Conservation (phyloP, 2,888 invertebrate genomes). For the Drosophila falleni region DNA sequence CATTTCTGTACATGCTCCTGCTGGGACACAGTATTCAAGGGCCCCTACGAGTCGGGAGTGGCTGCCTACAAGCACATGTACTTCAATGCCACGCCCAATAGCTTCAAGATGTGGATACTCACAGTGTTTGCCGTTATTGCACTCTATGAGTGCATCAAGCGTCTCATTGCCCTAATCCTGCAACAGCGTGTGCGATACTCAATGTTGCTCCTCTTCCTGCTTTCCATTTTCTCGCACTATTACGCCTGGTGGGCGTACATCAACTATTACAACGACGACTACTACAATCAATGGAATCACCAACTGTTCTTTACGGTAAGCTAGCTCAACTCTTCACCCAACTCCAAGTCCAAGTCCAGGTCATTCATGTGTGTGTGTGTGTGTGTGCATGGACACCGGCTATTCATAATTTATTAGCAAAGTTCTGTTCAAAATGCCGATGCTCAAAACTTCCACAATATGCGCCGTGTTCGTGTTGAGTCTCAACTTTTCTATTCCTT, state of each 20-base stretch:
- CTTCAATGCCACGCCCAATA: constrained; percentile 89
- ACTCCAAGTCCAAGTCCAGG: constrained; percentile 5
- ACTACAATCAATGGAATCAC: constrained; percentile 90
- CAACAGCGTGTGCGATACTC: constrained; percentile 87
- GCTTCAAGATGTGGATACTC: constrained; percentile 89
- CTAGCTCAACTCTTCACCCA: constrained; percentile 15
- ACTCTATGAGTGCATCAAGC: constrained; percentile 88
- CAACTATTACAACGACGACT: constrained; percentile 91
- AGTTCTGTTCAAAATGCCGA: constrained; percentile 55
- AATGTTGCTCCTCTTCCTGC: constrained; percentile 88
- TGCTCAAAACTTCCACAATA: constrained; percentile 71
- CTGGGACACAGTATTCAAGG: constrained; percentile 92
- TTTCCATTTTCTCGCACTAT: constrained; percentile 89
- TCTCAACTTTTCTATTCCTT: constrained; percentile 36
- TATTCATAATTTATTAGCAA: constrained; percentile 72
- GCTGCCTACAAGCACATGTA: constrained; percentile 90
- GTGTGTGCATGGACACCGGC: constrained; percentile 14
- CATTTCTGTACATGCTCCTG: constrained; percentile 90
- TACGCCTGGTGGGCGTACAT: constrained; percentile 90
- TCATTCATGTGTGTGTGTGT: constrained; percentile 15
- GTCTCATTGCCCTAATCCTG: constrained; percentile 86
- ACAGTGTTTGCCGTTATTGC: constrained; percentile 87
- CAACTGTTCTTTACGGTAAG: constrained; percentile 88
- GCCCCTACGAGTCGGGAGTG: constrained; percentile 90
- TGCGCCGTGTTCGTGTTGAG: constrained; percentile 45